Base-by-base conservation (phyloP, 2,888 invertebrate species). In the Tolmerus cingulatus region DNA sequence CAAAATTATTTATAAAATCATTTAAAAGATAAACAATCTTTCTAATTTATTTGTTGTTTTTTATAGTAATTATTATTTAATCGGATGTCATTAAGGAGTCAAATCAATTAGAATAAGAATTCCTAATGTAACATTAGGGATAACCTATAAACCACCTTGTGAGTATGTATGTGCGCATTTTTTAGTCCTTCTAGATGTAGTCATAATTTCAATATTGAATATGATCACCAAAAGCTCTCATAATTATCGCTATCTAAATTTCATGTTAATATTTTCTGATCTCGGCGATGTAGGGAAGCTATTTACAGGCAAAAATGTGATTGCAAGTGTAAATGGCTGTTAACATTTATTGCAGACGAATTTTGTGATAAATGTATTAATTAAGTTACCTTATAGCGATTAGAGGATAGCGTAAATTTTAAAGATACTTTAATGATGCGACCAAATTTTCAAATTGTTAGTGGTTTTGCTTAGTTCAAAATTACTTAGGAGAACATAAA, bases 1-100 rank as follows among this genome's bases (percentile, higher is more conserved):
- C 8, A 16, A 76, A 76, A 76, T 76, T 76, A 40, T 37, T 76
- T 76, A 37, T 76, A 40, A 76, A 34, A 76, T 37, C 34, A 76
- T 82, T 16, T 82, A 57, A 34, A 82, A 19, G 57, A 57, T 55
- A 82, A 57, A 82, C 40, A 34, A 66, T 66, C 76, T 27, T 79
- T 40, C 14, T 82, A 57, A 82, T 66, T 82, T 82, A 82, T 82
- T 82, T 82, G 57, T 82, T 82, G 82, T 82, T 82, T 82, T 78
- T 82, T 57, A 37, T 82, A 82, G 82, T 82, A 82, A 82, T 66
- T 82, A 82, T 82, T 82, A 82, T 82, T 82, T 82, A 82, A 82
- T 82, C 82, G 57, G 82, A 82, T 57, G 82, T 57, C 82, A 55
- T 82, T 82, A 82, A 82, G 57, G 34, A 82, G 55, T 82, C 57